Evolutionary conservation across 2,113 vertebrate species (phyloP).

Genomic region (Melanerpes formicivorus): DNA sequence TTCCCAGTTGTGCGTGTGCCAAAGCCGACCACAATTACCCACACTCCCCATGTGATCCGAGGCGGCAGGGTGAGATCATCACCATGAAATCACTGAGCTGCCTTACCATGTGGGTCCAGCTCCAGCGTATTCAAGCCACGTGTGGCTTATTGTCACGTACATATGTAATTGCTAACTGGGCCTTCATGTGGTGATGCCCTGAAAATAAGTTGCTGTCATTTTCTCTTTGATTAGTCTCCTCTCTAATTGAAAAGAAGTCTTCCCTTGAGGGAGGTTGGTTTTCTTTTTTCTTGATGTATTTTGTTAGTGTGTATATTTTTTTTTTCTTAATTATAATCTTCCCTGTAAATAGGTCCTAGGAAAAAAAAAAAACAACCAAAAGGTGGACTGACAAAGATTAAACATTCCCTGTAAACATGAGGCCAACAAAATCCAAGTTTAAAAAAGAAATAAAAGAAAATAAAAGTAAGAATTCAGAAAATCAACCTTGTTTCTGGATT

Average conservation of each 20-base stretch:
- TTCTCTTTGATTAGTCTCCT: neutral
- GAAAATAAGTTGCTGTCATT: neutral
- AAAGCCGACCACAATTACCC: neutral
- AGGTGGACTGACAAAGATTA: neutral
- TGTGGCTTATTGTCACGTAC: neutral
- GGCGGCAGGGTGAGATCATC: slow-evolving; percentile 21
- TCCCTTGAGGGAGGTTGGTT: neutral
- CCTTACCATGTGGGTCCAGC: neutral
- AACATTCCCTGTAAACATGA: neutral
- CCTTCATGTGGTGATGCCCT: neutral
- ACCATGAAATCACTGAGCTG: neutral
- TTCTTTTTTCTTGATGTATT: neutral
- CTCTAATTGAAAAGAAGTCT: neutral
- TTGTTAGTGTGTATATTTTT: neutral
- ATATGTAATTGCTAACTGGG: neutral
- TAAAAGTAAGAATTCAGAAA: neutral
- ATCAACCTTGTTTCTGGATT: neutral
- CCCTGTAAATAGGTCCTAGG: neutral
- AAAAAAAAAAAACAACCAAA: neutral
- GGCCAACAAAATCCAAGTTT: neutral
- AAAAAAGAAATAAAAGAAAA: neutral
- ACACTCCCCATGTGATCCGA: neutral
- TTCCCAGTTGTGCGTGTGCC: neutral
- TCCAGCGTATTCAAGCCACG: neutral
- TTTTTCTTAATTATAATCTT: neutral